Percentiles rank a stretch among this genome's conserved stretches.
These are phyloP conservation scores for Diglossa cyanea DNA, from an alignment of 2,797 vertebrate genomes.

Conservation along the genomic window DNA sequence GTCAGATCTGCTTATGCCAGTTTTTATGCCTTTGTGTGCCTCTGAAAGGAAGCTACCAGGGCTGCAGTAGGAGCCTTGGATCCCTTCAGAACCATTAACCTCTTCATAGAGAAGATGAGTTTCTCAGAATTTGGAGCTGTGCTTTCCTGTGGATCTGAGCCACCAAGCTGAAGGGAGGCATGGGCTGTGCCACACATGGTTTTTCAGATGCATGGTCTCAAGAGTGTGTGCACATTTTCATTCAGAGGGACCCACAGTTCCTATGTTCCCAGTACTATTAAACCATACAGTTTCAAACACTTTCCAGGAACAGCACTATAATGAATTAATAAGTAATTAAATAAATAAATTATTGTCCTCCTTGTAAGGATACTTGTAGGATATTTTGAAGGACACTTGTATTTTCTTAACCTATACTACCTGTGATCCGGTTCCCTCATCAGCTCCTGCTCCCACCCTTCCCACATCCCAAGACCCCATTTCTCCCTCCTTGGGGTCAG, in stretches of 20 bases:
- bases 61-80: background rate
- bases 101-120: background rate
- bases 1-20: background rate
- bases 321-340: background rate
- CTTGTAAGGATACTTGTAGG: background rate
- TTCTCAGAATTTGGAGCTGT: background rate
- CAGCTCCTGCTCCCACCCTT: rapidly evolving
- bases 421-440: background rate
- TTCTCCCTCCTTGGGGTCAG: background rate
- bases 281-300: background rate
- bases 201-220: background rate
- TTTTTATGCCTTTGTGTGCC: background rate
- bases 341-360: background rate
- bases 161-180: background rate
- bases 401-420: background rate
- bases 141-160: background rate
- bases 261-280: background rate
- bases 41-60: background rate
- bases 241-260: background rate
- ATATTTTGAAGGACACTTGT: background rate
- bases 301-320: background rate
- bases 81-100: background rate
- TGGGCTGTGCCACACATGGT: rapidly evolving
- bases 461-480: background rate
- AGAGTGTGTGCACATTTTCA: background rate